Evolutionary conservation across 2,888 invertebrate species (phyloP), one percentile per base, ranked within the genome.

Genomic region (Stenodera caucasica): DNA sequence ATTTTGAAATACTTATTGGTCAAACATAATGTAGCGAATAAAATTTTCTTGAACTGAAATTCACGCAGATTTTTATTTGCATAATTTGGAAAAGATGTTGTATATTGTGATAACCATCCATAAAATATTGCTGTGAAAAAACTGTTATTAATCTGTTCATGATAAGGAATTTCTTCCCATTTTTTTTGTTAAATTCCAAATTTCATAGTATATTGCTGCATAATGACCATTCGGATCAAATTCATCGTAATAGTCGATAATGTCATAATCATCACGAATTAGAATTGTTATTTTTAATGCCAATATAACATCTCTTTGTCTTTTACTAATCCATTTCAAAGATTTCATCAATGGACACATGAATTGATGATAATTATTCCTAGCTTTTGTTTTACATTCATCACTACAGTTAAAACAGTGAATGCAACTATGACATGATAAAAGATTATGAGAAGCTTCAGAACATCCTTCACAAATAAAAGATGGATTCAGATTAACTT

Each of bases 391-490:
- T 65, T 82, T 83, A 74, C 94, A 94, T 50, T 81, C 76, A 54
- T 83, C 79, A 70, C 86, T 83, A 70, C 90, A 90, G 72, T 86
- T 91, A 69, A 87, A 79, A 18, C 85, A 84, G 81, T 85, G 81
- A 40, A 83, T 82, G 73, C 90, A 91, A 61, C 74, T 70, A 6
- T 82, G 72, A 72, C 90, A 91, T 0, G 90, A 88, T 53, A 86
- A 78, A 54, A 87, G 81, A 61, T 85, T 83, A 69, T 82, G 79
- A 66, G 80, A 80, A 63, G 84, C 78, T 37, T 84, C 82, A 57
- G 88, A 80, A 73, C 93, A 92, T 67, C 86, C 80, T 67, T 85
- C 85, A 73, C 92, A 93, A 72, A n/a, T n/a, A n/a, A n/a, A n/a
- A n/a, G n/a, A n/a, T n/a, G n/a, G n/a, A n/a, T n/a, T n/a, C n/a